Evolutionary conservation across 2,888 invertebrate species (phyloP), one percentile per base, ranked within the genome.

Genomic region (Chaitophorus viminalis): DNA sequence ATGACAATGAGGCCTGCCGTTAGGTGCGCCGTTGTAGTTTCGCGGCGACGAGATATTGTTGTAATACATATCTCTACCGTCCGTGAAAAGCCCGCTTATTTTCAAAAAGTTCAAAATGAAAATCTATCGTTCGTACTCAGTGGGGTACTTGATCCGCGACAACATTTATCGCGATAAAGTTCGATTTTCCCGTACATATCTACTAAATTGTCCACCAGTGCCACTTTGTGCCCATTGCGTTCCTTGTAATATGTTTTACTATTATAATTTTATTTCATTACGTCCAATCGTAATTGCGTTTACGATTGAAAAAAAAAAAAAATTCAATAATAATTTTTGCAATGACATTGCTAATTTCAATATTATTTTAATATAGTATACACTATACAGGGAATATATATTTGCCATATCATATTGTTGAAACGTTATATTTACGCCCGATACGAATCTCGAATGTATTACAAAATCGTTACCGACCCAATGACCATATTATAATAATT

Each of bases 51-150:
- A 54, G 36, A 77, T 39, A 29, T 60, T 83, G 8, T 29, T 29
- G n/a, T n/a, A n/a, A n/a, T n/a, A n/a, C n/a, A 29, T 74, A 33
- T 52, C 29, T n/a, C 9, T 60, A n/a, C 54, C 31, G 31, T 39
- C 31, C 81, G 65, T 46, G 78, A 87, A 87, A 86, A 87, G 87
- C 87, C 87, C 87, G 87, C 87, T 87, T 81, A 81, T 81, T 87
- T 87, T 87, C 87, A 87, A 87, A 87, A 39, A 60, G 60, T 25
- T 75, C 36, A 54, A 21, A n/a, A n/a, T 60, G 36, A 52, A 54
- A 18, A 33, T 33, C 70, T n/a, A n/a, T n/a, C n/a, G n/a, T n/a
- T n/a, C n/a, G n/a, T n/a, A n/a, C n/a, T n/a, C n/a, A n/a, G n/a
- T n/a, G n/a, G n/a, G n/a, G n/a, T n/a, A n/a, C n/a, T n/a, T n/a